Conservation (phyloP, 2,888 invertebrate genomes). For the Drosophila rubida region DNA sequence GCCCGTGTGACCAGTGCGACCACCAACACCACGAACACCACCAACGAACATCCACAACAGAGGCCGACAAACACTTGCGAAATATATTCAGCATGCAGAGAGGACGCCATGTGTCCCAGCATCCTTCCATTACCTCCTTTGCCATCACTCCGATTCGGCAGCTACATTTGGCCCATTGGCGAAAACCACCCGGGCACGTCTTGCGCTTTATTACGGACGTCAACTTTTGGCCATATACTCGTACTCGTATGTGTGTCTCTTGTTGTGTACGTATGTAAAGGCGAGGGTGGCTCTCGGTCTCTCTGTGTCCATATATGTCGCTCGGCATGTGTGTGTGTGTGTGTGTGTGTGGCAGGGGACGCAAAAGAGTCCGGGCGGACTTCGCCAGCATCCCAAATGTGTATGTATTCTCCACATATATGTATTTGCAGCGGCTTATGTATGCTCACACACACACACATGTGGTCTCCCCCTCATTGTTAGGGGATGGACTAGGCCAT, state of each 20-base stretch:
- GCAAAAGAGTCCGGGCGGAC: slow-evolving; percentile 19
- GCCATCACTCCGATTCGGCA: neutral
- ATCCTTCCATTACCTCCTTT: neutral
- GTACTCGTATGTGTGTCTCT: no score
- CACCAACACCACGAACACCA: slow-evolving; percentile 45
- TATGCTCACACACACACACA: slow-evolving; percentile 14
- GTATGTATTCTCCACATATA: slow-evolving; percentile 20
- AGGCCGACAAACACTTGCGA: slow-evolving; percentile 57
- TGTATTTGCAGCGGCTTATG: slow-evolving; percentile 25
- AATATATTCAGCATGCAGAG: slow-evolving; percentile 48
- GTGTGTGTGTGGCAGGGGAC: slow-evolving; percentile 9
- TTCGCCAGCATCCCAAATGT: slow-evolving; percentile 37
- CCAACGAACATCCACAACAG: slow-evolving; percentile 9
- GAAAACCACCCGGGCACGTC: slow-evolving; percentile 67
- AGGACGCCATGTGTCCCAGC: slow-evolving; percentile 57
- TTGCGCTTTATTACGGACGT: slow-evolving; percentile 58
- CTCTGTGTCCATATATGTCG: neutral
- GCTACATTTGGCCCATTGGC: slow-evolving; percentile 40
- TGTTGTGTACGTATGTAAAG: slow-evolving; percentile 8
- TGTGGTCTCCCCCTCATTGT: slow-evolving; percentile 26
- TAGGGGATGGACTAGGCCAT: slow-evolving; percentile 46
- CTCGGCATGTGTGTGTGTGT: slow-evolving; percentile 5
- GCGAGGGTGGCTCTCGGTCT: slow-evolving; percentile 66
- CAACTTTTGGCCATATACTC: slow-evolving; percentile 76
- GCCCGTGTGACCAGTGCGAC: slow-evolving; percentile 61